phyloP scores from a whole-genome alignment of 2,113 vertebrate genomes.

The Athene noctua region DNA sequence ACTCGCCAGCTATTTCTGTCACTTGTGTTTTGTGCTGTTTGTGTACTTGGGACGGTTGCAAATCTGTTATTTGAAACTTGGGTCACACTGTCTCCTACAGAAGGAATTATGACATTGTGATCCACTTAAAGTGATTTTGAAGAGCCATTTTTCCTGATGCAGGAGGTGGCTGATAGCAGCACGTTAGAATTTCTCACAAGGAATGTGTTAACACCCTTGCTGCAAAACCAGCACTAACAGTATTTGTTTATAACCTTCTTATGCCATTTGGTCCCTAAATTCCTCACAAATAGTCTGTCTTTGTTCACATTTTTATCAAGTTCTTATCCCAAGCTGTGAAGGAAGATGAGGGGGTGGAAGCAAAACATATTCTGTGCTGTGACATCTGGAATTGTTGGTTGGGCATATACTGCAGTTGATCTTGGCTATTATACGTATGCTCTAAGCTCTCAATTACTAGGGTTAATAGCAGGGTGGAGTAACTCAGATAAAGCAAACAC shows the following conservation, averaged over 20 bases:
- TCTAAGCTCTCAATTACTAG: not conserved
- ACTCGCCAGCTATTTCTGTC: not conserved
- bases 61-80: not conserved
- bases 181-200: not conserved
- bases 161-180: not conserved
- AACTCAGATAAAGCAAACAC: not conserved
- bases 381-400: conserved; percentile 42
- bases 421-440: not conserved
- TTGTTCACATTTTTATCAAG: not conserved
- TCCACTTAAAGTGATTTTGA: not conserved
- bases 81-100: not conserved
- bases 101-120: not conserved
- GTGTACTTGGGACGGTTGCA: not conserved
- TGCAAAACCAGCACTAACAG: not conserved
- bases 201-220: not conserved
- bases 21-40: not conserved
- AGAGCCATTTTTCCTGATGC: not conserved
- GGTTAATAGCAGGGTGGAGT: conserved; percentile 8
- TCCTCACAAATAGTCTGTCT: not conserved
- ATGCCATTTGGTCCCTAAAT: not conserved
- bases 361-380: conserved; percentile 8
- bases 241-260: not conserved
- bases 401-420: not conserved
- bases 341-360: conserved; percentile 9
- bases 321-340: conserved; percentile 25